Evolutionary conservation across 2,113 vertebrate species (phyloP).

Genomic region (Spea multiplicata): DNA sequence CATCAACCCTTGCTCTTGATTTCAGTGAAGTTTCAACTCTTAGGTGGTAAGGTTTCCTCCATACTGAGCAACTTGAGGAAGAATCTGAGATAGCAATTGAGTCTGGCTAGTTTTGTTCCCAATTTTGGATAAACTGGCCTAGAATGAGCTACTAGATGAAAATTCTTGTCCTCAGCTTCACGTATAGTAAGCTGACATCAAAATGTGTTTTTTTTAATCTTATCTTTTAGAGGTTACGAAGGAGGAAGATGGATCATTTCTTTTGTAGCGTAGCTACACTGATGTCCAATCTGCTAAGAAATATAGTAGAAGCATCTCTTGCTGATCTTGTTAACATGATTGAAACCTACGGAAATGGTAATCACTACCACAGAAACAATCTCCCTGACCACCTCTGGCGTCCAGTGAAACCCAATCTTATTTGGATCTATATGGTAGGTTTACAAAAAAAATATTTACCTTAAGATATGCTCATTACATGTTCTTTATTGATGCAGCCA

Average conservation of each 20-base stretch:
- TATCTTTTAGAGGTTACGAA: constrained; percentile 27
- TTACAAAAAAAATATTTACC: constrained; percentile 49
- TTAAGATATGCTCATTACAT: too few species aligned
- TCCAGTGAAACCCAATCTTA: constrained; percentile 46
- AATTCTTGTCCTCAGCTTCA: too few species aligned
- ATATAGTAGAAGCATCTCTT: constrained; percentile 38
- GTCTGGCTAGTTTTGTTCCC: too few species aligned
- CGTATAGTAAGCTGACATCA: too few species aligned
- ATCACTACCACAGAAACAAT: constrained; percentile 48
- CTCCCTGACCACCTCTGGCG: constrained; percentile 41
- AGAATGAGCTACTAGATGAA: too few species aligned
- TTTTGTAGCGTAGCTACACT: constrained; percentile 29
- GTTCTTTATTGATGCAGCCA: too few species aligned
- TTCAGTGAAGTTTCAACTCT: too few species aligned
- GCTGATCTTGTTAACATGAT: constrained; percentile 6
- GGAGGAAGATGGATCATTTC: constrained; percentile 46
- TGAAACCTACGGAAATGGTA: constrained; percentile 48
- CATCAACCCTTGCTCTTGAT: too few species aligned
- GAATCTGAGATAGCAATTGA: too few species aligned
- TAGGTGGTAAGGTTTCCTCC: too few species aligned
- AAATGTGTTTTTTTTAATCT: constrained; percentile 20
- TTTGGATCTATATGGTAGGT: constrained; percentile 50
- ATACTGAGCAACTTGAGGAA: too few species aligned
- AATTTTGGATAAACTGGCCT: too few species aligned
- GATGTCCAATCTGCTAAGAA: constrained; percentile 36